These are phyloP conservation scores for Meteorus colon DNA, from an alignment of 2,888 invertebrate species.

Conservation along the genomic window DNA sequence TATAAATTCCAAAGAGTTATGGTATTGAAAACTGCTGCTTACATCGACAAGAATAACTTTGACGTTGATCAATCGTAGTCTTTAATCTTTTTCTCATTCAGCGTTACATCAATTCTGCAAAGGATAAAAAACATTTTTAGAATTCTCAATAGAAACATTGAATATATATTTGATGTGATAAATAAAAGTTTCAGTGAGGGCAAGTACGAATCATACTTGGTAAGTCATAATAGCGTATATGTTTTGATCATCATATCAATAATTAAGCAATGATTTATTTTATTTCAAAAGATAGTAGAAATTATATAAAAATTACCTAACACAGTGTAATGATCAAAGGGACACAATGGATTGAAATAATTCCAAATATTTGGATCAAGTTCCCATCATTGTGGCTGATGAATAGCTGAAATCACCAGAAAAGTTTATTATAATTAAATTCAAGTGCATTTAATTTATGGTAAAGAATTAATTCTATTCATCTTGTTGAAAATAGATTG, in stretches of 20 bases:
- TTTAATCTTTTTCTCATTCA: no score
- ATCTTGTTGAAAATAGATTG: constrained; percentile 44
- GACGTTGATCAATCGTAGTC: no score
- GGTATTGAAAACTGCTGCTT: no score
- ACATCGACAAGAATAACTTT: no score
- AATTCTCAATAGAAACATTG: background rate
- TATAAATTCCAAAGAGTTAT: no score
- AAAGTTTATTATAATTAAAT: constrained; percentile 7
- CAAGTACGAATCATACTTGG: constrained; percentile 3
- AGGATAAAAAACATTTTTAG: background rate
- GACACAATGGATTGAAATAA: constrained; percentile 59
- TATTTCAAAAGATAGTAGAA: background rate
- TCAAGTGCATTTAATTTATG: background rate
- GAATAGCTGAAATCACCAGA: constrained; percentile 75
- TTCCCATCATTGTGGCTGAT: constrained; percentile 95
- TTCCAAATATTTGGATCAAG: constrained; percentile 91
- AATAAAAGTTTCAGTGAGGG: background rate
- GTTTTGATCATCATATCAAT: background rate
- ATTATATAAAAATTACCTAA: background rate
- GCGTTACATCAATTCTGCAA: no score
- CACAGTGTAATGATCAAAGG: background rate
- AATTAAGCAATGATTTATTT: background rate
- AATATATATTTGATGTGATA: background rate
- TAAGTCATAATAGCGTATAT: constrained; percentile 15
- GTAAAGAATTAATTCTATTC: background rate